A percentile compares a stretch with the other conserved stretches of the same genome.
Conservation (phyloP, 2,113 vertebrate species). For the Brachypteracias leptosomus region DNA sequence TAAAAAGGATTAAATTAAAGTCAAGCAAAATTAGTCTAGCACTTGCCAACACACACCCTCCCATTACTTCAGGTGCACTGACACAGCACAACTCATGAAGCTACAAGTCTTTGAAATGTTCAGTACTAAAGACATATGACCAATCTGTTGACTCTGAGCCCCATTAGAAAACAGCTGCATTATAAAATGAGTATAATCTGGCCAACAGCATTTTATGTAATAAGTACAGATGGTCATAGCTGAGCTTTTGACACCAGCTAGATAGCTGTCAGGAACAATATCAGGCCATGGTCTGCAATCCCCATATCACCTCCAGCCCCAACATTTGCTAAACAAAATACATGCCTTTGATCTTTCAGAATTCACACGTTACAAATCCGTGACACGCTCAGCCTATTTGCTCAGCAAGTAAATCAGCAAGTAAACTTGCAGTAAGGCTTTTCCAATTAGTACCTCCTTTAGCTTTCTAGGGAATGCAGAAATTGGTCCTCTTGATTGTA, state of each 20-base stretch:
- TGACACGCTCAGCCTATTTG: not conserved
- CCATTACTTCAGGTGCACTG: not conserved
- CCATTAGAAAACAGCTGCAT: not conserved
- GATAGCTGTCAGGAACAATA: not conserved
- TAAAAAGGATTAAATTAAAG: not conserved
- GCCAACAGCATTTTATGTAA: not conserved
- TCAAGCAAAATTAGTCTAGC: not conserved
- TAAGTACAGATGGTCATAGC: not conserved
- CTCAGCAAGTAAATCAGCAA: not conserved
- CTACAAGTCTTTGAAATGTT: not conserved
- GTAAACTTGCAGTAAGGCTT: not conserved
- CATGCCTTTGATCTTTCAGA: not conserved
- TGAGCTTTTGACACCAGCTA: not conserved
- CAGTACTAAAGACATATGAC: not conserved
- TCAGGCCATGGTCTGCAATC: not conserved
- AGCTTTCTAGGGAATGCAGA: not conserved
- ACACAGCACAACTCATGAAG: not conserved
- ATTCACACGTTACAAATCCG: not conserved
- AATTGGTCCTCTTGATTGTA: not conserved
- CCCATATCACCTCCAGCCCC: not conserved
- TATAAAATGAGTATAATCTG: not conserved
- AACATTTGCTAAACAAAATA: not conserved
- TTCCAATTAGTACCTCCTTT: not conserved
- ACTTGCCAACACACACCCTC: not conserved
- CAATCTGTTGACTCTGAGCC: not conserved